These are phyloP conservation scores for Centropus bengalensis DNA, from an alignment of 2,113 vertebrate genomes.

Conservation along the genomic window DNA sequence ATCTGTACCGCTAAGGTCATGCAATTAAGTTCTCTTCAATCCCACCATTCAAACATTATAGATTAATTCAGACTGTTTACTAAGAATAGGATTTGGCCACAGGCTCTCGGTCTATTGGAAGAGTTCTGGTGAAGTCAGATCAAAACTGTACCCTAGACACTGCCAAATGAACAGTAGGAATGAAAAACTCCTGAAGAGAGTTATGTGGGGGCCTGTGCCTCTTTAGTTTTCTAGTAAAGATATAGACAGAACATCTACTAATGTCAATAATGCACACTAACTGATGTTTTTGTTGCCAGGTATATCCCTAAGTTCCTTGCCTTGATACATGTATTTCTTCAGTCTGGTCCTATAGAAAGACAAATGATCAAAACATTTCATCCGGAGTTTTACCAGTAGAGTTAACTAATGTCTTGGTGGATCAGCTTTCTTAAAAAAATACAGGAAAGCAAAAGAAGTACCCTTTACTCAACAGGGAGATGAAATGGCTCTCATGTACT, in stretches of 20 bases:
- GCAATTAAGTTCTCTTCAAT: background rate
- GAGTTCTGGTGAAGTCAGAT: background rate
- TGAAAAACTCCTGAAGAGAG: background rate
- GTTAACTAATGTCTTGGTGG: background rate
- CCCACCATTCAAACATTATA: fast-evolving
- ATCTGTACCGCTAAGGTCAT: background rate
- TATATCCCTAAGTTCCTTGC: background rate
- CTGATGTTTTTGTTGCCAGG: background rate
- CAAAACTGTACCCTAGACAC: background rate
- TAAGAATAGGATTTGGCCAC: background rate
- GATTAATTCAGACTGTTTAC: background rate
- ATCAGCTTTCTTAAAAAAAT: background rate
- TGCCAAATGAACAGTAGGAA: background rate
- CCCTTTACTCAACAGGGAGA: background rate
- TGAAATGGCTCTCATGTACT: background rate
- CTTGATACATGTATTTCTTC: background rate
- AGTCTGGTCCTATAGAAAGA: background rate
- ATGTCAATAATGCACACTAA: background rate
- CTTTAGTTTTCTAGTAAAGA: background rate
- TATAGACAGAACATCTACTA: background rate
- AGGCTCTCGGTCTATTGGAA: background rate
- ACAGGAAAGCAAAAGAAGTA: background rate
- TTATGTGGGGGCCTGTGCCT: background rate
- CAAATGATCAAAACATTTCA: background rate
- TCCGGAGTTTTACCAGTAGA: background rate